Evolutionary conservation across 2,797 vertebrate genomes (phyloP), one percentile per base, ranked within the genome.

Genomic region (Enteromius thamalakanensis): DNA sequence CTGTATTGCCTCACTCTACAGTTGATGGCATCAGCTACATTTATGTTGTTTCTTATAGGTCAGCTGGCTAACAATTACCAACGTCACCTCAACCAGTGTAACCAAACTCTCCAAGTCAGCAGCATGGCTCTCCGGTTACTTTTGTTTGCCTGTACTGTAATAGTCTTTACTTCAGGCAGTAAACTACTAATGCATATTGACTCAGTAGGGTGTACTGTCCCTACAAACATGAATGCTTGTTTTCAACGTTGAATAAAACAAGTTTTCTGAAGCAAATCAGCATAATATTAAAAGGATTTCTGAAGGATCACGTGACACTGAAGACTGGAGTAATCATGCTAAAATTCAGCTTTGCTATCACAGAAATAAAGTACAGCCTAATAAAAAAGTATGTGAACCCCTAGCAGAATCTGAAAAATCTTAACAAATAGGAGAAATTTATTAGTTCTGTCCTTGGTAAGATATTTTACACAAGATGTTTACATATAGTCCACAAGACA

Each of bases 61-160:
- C 76, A 77, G 32, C 32, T 3, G 21, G 69, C 45, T 83, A 70
- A 78, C 67, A 23, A n/a, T 86, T 78, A 75, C 62, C 6, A 53
- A 15, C 21, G 60, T 40, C 34, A 70, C 21, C 34, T 15, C 26
- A 49, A 34, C 34, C 42, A 8, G 42, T 77, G 85, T 74, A 85
- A 87, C 62, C 3, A 1, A 71, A 76, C 69, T 45, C 84, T 65
- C 34, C 67, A 68, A 53, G n/a, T 62, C 49, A 19, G 19, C 55
- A 53, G 47, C 68, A 40, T 12, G 53, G 21, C 62, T 86, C 70
- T 89, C 79, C 5, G 42, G 40, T 82, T 84, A 82, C 83, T n/a
- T 81, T 45, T 26, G 82, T 77, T 81, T 53, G 55, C 23, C 3
- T 19, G 21, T 51, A 74, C 32, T n/a, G 37, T 37, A 26, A 23